These are phyloP conservation scores for Myotis davidii DNA, from an alignment of 2,113 vertebrate genomes.

Conservation along the genomic window DNA sequence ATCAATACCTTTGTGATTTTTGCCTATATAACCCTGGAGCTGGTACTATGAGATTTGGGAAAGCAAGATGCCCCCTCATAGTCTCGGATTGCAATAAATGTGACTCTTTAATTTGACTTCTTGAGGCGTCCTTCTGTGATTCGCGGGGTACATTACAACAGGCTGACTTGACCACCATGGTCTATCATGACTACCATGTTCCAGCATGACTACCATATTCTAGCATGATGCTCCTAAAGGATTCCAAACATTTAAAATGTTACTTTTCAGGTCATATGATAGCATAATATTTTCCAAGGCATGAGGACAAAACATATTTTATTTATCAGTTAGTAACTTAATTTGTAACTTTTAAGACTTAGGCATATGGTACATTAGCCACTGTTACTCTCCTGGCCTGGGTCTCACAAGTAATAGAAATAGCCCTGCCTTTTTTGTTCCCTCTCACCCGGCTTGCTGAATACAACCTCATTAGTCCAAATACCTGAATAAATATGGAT, in stretches of 20 bases:
- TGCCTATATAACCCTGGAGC: too few relatives aligned
- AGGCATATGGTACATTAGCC: background rate
- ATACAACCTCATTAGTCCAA: background rate
- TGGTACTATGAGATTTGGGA: too few relatives aligned
- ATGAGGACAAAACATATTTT: background rate
- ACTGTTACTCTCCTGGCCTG: background rate
- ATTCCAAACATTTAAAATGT: background rate
- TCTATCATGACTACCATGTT: accelerated
- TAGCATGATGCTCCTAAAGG: background rate
- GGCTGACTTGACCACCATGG: background rate
- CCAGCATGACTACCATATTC: background rate
- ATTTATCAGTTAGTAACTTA: background rate
- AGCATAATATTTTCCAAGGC: background rate
- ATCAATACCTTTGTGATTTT: too few relatives aligned
- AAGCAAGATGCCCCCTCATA: too few relatives aligned
- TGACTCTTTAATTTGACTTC: too few relatives aligned
- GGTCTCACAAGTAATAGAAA: background rate
- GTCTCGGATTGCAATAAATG: too few relatives aligned
- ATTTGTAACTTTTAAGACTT: background rate
- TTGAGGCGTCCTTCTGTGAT: too few relatives aligned
- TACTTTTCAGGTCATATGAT: background rate
- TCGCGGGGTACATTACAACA: too few relatives aligned
- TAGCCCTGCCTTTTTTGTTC: background rate
- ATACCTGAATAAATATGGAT: background rate
- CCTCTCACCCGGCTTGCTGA: background rate